Base-by-base conservation (phyloP, 2,888 invertebrate genomes). In the Caenorhabditis sp. region DNA sequence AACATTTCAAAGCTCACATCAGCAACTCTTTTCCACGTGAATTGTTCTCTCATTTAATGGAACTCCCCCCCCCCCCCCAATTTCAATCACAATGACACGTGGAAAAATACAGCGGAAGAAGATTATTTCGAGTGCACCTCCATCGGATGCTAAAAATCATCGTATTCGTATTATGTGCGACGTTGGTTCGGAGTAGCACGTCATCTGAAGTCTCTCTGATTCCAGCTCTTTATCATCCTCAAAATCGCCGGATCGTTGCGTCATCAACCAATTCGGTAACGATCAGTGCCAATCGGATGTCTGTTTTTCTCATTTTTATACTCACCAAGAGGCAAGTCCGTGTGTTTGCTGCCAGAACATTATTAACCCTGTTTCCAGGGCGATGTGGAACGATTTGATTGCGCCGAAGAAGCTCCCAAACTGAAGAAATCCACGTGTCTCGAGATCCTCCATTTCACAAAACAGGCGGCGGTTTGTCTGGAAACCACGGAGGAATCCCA, bases 371-470 rank as follows among this genome's bases (percentile, higher is more conserved):
- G 20, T 13, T 50, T 51, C 18, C 37, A 65, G 64, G 77, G 77
- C 15, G 18, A 56, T 13, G 35, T 79, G n/a, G 79, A 79, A n/a
- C 40, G 67, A 26, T 79, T 71, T n/a, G 79, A 79, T 72, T 79
- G 79, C 32, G 6, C 37, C 0, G 61, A 67, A 55, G 67, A 53
- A 15, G n/a, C 67, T 3, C 37, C 24, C 2, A 65, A 67, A 53
- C 53, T 67, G 24, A 53, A 51, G 13, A 65, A 53, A 18, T 53
- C 60, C 2, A 37, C 71, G 15, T 79, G 79, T 60, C 9, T 50
- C 2, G 15, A 37, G 8, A 20, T 79, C 35, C 71, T 79, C 3
- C 20, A 44, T 1, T 13, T 9, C 1, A 32, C 76, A 9, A 22
- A 60, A n/a, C 24, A 18, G 20, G 24, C 61, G 13, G 61, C 71